Evolutionary conservation across 2,888 invertebrate species (phyloP).

Genomic region (Drosophila eohydei): DNA sequence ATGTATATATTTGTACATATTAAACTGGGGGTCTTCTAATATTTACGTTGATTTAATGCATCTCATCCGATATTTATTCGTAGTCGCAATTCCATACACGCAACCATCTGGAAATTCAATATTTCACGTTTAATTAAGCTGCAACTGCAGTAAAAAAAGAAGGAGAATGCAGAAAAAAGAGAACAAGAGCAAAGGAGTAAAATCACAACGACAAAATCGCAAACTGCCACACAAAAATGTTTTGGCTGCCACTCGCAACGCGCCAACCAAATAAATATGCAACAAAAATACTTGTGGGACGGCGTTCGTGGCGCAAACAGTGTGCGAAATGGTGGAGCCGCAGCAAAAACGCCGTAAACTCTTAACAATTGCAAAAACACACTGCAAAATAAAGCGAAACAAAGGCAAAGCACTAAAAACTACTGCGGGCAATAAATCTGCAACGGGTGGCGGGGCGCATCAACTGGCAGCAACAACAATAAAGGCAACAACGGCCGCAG

Average conservation of each 20-base stretch:
- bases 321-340: slow-evolving; percentile 72
- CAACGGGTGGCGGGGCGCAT: slow-evolving; percentile 21
- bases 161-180: slow-evolving; percentile 19
- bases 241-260: slow-evolving; percentile 48
- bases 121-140: slow-evolving; percentile 78
- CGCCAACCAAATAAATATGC: slow-evolving; percentile 56
- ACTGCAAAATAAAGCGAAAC: slow-evolving; percentile 50
- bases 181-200: slow-evolving; percentile 24
- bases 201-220: slow-evolving; percentile 72
- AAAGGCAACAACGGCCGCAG: slow-evolving; percentile 18
- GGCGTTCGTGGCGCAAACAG: slow-evolving; percentile 51
- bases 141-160: slow-evolving; percentile 48
- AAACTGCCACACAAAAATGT: slow-evolving; percentile 63
- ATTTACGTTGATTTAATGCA: slow-evolving; percentile 39
- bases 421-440: slow-evolving; percentile 75
- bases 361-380: slow-evolving; percentile 72
- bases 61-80: slow-evolving; percentile 46
- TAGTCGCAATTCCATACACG: slow-evolving; percentile 16
- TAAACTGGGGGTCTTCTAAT: slow-evolving; percentile 30
- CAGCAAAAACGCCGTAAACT: slow-evolving; percentile 76
- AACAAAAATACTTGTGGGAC: slow-evolving; percentile 52
- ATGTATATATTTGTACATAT: not conserved
- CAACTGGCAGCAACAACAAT: slow-evolving; percentile 16
- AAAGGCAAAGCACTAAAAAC: slow-evolving; percentile 66
- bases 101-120: slow-evolving; percentile 66